These are phyloP conservation scores for Rhizoglyphus robini DNA, from an alignment of 1,140 invertebrate species.

Conservation along the genomic window DNA sequence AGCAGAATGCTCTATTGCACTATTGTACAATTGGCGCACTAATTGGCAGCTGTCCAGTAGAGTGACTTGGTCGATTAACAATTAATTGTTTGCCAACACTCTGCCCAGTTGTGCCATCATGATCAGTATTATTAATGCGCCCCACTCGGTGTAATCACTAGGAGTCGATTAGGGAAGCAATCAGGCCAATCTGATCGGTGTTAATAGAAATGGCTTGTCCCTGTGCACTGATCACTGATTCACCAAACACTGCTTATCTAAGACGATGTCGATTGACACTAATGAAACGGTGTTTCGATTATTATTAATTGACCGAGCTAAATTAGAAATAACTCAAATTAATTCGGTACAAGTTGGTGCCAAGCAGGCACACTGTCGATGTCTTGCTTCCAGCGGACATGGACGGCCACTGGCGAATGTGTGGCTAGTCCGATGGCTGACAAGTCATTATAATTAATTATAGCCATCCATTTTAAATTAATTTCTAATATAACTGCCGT, in stretches of 20 bases:
- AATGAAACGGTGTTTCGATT: slow-evolving; percentile 10
- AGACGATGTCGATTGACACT: slow-evolving; percentile 2
- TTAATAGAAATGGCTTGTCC: too few relatives aligned
- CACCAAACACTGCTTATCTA: too few relatives aligned
- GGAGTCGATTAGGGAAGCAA: too few relatives aligned
- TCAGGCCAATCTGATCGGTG: not conserved
- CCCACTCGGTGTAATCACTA: too few relatives aligned
- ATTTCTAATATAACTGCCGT: not conserved
- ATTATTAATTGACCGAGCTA: slow-evolving; percentile 9
- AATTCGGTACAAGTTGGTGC: not conserved
- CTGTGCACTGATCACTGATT: too few relatives aligned
- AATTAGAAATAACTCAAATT: not conserved
- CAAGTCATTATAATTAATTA: slow-evolving; percentile 20
- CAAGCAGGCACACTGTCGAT: not conserved
- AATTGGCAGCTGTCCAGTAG: slow-evolving; percentile 7
- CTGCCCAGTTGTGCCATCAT: too few relatives aligned
- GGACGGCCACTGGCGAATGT: not conserved
- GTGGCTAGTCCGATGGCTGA: not conserved
- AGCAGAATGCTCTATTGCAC: too few relatives aligned
- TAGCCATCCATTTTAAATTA: slow-evolving; percentile 17
- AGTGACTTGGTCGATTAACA: not conserved
- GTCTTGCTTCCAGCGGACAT: too few relatives aligned
- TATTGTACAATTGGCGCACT: not conserved
- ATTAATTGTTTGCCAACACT: slow-evolving; percentile 6
- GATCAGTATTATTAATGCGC: too few relatives aligned